These are phyloP conservation scores for Galleria mellonella DNA, from an alignment of 1,140 invertebrate species.

Conservation along the genomic window DNA sequence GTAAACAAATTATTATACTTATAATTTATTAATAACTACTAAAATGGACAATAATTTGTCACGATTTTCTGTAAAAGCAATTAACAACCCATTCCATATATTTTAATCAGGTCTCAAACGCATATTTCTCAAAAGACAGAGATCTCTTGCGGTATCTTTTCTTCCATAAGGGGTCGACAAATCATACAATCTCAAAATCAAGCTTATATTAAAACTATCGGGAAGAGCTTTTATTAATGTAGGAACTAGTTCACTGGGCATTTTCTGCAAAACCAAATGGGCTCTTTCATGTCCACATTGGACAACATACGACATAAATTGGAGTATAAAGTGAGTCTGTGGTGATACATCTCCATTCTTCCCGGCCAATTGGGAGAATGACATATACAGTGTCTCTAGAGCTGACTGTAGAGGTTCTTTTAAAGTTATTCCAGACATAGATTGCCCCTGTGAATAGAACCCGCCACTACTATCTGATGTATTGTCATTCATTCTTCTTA, in stretches of 20 bases:
- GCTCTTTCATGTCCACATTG: conserved; percentile 86
- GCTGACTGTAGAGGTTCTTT: conserved; percentile 78
- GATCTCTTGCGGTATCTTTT: conserved; percentile 86
- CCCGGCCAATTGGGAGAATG: conserved; percentile 83
- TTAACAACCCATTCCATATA: background rate
- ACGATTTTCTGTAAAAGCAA: too few species aligned
- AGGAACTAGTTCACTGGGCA: conserved; percentile 85
- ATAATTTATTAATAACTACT: too few species aligned
- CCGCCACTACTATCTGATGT: conserved; percentile 75
- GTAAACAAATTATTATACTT: too few species aligned
- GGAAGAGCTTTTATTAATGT: conserved; percentile 87
- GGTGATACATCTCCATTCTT: conserved; percentile 86
- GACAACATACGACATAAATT: conserved; percentile 87
- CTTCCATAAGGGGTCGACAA: conserved; percentile 81
- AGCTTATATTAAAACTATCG: conserved; percentile 82
- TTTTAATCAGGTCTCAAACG: conserved; percentile 74
- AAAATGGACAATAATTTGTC: too few species aligned
- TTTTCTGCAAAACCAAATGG: conserved; percentile 84
- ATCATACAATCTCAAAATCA: conserved; percentile 86
- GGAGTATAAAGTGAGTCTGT: conserved; percentile 89
- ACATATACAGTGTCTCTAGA: conserved; percentile 80
- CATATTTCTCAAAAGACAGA: conserved; percentile 88
- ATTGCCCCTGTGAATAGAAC: conserved; percentile 73
- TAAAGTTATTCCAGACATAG: conserved; percentile 54
- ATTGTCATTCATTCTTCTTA: conserved; percentile 78